Conservation (phyloP, 2,888 invertebrate species). For the Byasa hedistus region DNA sequence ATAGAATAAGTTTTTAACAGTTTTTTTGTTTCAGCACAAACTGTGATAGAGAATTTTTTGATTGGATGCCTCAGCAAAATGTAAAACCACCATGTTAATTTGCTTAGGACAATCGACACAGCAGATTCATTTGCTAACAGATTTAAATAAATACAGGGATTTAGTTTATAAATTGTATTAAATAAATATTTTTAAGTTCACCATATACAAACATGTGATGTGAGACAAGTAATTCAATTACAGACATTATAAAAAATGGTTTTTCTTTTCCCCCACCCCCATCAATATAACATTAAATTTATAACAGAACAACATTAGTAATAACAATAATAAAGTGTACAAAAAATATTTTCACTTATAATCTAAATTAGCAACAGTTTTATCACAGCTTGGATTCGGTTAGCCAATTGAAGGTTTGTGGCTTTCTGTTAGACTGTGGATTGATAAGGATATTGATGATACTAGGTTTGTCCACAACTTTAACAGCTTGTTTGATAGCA, state of each 20-base stretch:
- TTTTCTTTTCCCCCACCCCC: constrained; percentile 37
- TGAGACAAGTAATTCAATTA: constrained; percentile 62
- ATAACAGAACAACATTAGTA: constrained; percentile 2
- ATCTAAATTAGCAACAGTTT: constrained; percentile 3
- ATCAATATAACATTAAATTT: constrained; percentile 28
- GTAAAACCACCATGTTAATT: constrained; percentile 60
- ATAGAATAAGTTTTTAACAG: not conserved
- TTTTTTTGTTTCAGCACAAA: constrained; percentile 82
- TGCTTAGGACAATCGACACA: constrained; percentile 65
- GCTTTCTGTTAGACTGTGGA: constrained; percentile 93
- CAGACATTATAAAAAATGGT: constrained; percentile 64
- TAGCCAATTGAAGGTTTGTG: constrained; percentile 94
- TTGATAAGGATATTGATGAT: constrained; percentile 95
- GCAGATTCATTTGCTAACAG: constrained; percentile 71
- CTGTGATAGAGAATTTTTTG: constrained; percentile 87
- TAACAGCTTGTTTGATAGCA: constrained; percentile 84
- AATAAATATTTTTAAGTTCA: constrained; percentile 73
- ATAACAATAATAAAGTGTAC: constrained; percentile 25
- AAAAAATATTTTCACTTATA: constrained; percentile 27
- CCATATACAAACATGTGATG: constrained; percentile 70
- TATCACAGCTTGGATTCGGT: constrained; percentile 93
- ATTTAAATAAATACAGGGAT: constrained; percentile 77
- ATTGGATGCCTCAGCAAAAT: constrained; percentile 80
- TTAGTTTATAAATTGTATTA: constrained; percentile 75
- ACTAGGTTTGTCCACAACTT: constrained; percentile 86